These are phyloP conservation scores for Pseudochirops cupreus DNA, from an alignment of 2,797 vertebrate species.

Conservation along the genomic window DNA sequence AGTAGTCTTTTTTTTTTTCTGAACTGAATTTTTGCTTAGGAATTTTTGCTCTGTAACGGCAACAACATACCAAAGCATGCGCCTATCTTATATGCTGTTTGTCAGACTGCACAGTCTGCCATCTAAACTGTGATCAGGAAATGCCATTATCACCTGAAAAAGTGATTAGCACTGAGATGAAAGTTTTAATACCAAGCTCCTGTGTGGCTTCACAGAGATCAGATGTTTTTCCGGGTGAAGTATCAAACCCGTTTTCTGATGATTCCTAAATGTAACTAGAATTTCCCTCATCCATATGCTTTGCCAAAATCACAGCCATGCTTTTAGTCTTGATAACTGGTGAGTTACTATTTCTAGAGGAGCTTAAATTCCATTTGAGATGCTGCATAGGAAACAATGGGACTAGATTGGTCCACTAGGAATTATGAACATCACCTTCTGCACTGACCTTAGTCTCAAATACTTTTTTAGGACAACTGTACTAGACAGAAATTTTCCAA, in stretches of 20 bases:
- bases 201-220: not conserved
- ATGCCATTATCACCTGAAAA: not conserved
- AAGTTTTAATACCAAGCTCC: not conserved
- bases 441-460: not conserved
- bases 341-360: slow-evolving; percentile 29
- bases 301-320: not conserved
- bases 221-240: not conserved
- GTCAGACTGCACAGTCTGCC: not conserved
- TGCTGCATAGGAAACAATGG: not conserved
- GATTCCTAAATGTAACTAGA: not conserved
- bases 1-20: slow-evolving; percentile 50
- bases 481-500: not conserved
- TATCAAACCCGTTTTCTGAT: not conserved
- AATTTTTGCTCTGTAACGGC: not conserved
- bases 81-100: not conserved
- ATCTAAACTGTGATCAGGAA: not conserved
- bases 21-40: slow-evolving; percentile 33
- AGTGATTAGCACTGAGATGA: not conserved
- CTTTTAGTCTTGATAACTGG: slow-evolving; percentile 29
- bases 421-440: not conserved
- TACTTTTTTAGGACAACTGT: slow-evolving; percentile 1
- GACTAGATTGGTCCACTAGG: not conserved
- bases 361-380: not conserved
- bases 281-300: not conserved
- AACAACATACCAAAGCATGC: not conserved